A percentile compares a stretch with the other conserved stretches of the same genome.
Evolutionary conservation across 2,113 vertebrate genomes (phyloP).

Genomic region (Phainopepla nitens): DNA sequence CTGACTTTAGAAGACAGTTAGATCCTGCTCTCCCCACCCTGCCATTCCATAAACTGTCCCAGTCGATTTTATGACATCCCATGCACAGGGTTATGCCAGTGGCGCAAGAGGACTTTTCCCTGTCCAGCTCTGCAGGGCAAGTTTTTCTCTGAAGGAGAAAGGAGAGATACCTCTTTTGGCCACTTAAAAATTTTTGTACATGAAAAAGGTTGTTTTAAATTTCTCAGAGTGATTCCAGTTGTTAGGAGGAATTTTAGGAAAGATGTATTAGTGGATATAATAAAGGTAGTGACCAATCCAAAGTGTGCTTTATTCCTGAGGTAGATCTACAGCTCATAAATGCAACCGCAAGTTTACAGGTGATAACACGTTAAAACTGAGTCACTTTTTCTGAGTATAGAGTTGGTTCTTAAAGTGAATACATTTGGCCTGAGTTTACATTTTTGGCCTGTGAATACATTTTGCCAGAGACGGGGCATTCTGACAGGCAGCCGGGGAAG

Average conservation of each 20-base stretch:
- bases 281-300: not conserved
- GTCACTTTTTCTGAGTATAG: not conserved
- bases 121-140: accelerated
- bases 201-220: not conserved
- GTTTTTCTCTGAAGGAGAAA: not conserved
- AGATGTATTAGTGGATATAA: not conserved
- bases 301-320: not conserved
- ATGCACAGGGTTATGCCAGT: not conserved
- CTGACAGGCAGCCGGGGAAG: not conserved
- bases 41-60: not conserved
- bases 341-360: not conserved
- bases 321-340: not conserved
- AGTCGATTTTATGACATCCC: not conserved
- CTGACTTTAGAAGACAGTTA: not conserved
- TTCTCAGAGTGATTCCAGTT: not conserved
- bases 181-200: not conserved
- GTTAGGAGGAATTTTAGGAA: not conserved
- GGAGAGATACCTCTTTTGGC: not conserved
- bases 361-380: not conserved
- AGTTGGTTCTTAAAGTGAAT: not conserved
- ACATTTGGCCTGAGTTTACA: not conserved
- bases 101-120: not conserved
- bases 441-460: not conserved
- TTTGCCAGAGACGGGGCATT: not conserved
- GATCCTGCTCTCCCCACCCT: not conserved